A percentile compares a stretch with the other conserved stretches of the same genome.
Evolutionary conservation across 92 coral and sea anemone species (phyloP).

Genomic region (Epizoanthus ramosus): DNA sequence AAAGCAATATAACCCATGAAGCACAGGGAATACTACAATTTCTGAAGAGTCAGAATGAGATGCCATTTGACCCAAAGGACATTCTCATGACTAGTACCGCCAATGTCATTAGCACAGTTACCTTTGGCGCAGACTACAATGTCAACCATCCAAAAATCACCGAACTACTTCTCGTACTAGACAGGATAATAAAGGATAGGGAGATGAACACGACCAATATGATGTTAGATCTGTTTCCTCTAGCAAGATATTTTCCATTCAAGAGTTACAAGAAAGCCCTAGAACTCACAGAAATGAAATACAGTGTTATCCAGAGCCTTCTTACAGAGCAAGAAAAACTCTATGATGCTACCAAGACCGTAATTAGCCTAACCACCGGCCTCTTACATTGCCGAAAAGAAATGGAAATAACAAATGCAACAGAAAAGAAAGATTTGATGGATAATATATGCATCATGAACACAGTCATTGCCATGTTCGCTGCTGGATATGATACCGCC

Average conservation of each 20-base stretch:
- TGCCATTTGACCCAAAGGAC: conserved; percentile 1
- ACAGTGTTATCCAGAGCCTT: too few relatives aligned
- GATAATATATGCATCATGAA: background rate
- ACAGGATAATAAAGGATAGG: background rate
- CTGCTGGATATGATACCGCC: conserved; percentile 24
- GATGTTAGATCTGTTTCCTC: background rate
- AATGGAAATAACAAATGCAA: too few relatives aligned
- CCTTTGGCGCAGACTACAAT: conserved; percentile 19
- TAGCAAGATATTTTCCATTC: background rate
- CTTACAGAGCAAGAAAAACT: too few relatives aligned
- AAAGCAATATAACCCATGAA: background rate
- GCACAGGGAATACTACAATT: background rate
- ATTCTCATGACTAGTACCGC: conserved; percentile 1
- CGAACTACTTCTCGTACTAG: background rate
- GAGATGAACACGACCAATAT: background rate
- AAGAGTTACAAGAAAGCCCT: background rate
- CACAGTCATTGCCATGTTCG: conserved; percentile 3
- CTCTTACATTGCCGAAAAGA: too few relatives aligned
- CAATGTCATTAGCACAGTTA: conserved; percentile 2
- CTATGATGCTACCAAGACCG: too few relatives aligned
- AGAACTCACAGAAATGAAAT: background rate
- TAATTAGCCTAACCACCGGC: too few relatives aligned
- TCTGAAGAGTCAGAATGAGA: conserved; percentile 3
- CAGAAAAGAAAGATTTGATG: too few relatives aligned
- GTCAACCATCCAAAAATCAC: background rate